phyloP scores from a whole-genome alignment of 2,113 vertebrate genomes.

The Sinocyclocheilus rhinocerous region DNA sequence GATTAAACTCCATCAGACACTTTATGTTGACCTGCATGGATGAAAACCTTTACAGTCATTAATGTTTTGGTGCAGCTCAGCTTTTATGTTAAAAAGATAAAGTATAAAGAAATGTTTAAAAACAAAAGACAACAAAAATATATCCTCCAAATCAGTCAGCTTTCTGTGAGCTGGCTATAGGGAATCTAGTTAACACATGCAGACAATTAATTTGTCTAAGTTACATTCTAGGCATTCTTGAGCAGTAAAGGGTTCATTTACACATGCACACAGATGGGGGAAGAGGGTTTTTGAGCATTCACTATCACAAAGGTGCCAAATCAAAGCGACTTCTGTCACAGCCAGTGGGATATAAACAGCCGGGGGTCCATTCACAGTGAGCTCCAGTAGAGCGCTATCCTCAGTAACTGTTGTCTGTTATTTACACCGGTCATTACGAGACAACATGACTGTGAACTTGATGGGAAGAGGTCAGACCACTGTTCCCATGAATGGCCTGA shows the following conservation, averaged over 20 bases:
- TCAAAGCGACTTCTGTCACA: constrained; percentile 79
- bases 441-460: constrained; percentile 81
- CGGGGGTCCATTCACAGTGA: constrained; percentile 75
- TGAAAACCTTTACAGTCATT: not conserved
- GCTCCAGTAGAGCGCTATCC: constrained; percentile 70
- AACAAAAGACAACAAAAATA: not conserved
- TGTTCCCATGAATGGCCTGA: constrained; percentile 63
- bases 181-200: constrained; percentile 45
- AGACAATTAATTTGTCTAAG: constrained; percentile 65
- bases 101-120: not conserved
- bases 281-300: constrained; percentile 67
- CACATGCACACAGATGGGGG: constrained; percentile 64
- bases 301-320: constrained; percentile 80
- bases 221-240: constrained; percentile 66
- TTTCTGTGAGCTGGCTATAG: not conserved
- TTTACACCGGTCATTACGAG: constrained; percentile 73
- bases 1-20: not conserved
- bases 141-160: not conserved
- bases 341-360: constrained; percentile 73
- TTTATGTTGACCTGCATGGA: not conserved
- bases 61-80: not conserved
- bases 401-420: constrained; percentile 76
- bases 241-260: constrained; percentile 68
- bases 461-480: constrained; percentile 71
- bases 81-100: not conserved